These are phyloP conservation scores for Melitaea cinxia DNA, from an alignment of 1,140 invertebrate genomes.

Conservation along the genomic window DNA sequence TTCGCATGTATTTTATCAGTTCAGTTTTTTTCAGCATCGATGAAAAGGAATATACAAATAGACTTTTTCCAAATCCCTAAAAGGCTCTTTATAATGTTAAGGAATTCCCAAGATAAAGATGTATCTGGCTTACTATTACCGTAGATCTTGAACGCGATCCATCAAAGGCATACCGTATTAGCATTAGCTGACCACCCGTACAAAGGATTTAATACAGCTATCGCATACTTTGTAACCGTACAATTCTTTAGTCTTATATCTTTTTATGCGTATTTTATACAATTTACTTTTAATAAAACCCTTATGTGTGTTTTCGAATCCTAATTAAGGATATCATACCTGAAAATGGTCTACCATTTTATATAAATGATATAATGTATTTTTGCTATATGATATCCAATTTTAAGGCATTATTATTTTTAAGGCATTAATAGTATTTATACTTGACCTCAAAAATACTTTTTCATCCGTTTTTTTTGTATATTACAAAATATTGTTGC, in stretches of 20 bases:
- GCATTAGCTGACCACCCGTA: constrained; percentile 53
- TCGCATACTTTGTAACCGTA: constrained; percentile 58
- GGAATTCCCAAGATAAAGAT: constrained; percentile 31
- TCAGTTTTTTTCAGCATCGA: constrained; percentile 21
- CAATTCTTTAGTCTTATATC: constrained; percentile 61
- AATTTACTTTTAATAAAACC: constrained; percentile 66
- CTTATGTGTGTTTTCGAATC: constrained; percentile 54
- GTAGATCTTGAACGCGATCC: constrained; percentile 44
- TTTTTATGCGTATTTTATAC: constrained; percentile 51
- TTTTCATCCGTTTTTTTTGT: too few relatives aligned
- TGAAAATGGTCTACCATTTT: too few relatives aligned
- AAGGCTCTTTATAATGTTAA: constrained; percentile 31
- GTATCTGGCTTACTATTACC: constrained; percentile 16
- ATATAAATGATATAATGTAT: too few relatives aligned
- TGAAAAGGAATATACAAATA: constrained; percentile 27
- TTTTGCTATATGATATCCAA: too few relatives aligned
- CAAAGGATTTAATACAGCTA: constrained; percentile 74
- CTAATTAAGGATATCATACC: constrained; percentile 46
- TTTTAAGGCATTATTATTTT: too few relatives aligned
- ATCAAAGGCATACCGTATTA: constrained; percentile 58
- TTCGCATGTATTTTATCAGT: constrained; percentile 12
- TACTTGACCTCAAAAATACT: too few relatives aligned
- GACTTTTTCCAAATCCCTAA: constrained; percentile 29
- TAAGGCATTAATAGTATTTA: too few relatives aligned
- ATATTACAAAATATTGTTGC: too few relatives aligned